These are phyloP conservation scores for Frankliniella fusca DNA, from an alignment of 2,888 invertebrate genomes.

Conservation along the genomic window DNA sequence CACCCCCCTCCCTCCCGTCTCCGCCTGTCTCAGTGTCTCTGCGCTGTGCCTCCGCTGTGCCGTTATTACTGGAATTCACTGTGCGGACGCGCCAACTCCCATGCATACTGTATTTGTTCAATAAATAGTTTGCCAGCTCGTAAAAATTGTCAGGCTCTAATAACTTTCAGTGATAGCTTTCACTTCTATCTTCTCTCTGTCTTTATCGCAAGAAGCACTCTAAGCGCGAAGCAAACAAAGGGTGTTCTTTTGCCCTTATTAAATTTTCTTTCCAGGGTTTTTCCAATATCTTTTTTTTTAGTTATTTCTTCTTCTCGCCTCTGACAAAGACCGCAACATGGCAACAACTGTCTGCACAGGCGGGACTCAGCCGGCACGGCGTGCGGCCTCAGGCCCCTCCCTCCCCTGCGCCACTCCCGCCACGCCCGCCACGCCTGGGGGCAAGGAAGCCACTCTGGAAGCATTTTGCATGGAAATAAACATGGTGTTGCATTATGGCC, in stretches of 20 bases:
- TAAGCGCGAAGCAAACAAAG: no score
- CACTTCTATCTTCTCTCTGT: no score
- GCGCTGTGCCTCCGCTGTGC: no score
- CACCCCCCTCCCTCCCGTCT: background rate
- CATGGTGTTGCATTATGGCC: conserved; percentile 26
- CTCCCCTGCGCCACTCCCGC: background rate
- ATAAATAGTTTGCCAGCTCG: no score
- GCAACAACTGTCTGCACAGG: background rate
- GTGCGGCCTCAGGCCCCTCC: background rate
- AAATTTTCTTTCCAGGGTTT: background rate
- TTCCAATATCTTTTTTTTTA: background rate
- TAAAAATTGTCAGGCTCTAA: no score
- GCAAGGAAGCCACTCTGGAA: background rate
- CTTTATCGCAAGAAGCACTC: no score
- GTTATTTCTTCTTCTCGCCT: background rate
- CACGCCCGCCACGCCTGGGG: background rate
- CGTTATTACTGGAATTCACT: no score
- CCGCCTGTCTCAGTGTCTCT: background rate
- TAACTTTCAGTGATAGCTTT: no score
- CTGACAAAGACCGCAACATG: background rate
- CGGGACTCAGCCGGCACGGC: background rate
- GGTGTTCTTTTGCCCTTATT: background rate
- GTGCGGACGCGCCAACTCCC: no score
- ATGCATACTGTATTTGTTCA: no score
- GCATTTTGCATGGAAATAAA: conserved; percentile 26